Evolutionary conservation across 2,888 invertebrate species (phyloP).

Genomic region (Xestoiulus laeticollis): DNA sequence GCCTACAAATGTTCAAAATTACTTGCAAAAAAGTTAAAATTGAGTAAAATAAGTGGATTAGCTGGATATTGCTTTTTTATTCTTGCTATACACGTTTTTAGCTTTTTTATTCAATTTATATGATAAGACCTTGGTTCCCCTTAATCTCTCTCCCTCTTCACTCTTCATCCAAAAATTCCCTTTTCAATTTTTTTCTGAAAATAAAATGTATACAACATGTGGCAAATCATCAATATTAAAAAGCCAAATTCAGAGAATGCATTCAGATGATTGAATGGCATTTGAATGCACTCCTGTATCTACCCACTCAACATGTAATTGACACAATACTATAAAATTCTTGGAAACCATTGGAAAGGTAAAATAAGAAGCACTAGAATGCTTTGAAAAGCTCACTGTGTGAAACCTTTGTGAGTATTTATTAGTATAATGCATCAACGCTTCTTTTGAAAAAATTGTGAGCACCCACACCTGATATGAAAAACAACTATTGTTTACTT

Average conservation of each 20-base stretch:
- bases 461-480: neutral
- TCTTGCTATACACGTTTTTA: neutral
- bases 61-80: neutral
- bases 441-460: neutral
- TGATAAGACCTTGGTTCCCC: neutral
- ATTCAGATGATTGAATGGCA: neutral
- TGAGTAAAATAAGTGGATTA: neutral
- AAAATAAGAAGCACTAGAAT: slow-evolving; percentile 12
- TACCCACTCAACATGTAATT: neutral
- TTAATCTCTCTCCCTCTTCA: neutral
- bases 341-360: neutral
- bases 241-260: neutral
- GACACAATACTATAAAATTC: neutral
- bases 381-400: neutral
- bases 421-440: neutral
- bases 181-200: neutral
- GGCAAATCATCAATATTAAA: slow-evolving; percentile 17
- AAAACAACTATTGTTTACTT: neutral
- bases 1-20: neutral
- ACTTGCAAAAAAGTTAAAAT: neutral
- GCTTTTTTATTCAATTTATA: neutral
- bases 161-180: neutral
- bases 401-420: neutral
- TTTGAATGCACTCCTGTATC: neutral
- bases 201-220: neutral